phyloP scores from a whole-genome alignment of 2,888 invertebrate genomes.

The Urechis unicinctus region DNA sequence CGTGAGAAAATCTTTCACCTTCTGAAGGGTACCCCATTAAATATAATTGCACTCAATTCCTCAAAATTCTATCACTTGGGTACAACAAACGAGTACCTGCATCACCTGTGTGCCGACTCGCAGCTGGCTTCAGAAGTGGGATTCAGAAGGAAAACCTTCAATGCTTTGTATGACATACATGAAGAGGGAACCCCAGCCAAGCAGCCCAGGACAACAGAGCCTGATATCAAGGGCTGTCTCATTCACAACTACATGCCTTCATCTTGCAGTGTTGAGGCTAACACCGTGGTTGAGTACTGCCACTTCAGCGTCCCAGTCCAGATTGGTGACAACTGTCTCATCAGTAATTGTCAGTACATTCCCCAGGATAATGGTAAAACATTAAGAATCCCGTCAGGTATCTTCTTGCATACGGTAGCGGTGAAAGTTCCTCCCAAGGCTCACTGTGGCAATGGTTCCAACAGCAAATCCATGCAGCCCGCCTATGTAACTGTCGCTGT shows the following conservation, averaged over 20 bases:
- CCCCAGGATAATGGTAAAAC: slow-evolving; percentile 9
- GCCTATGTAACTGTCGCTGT: slow-evolving; percentile 40
- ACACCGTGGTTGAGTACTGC: slow-evolving; percentile 48
- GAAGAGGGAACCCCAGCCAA: neutral
- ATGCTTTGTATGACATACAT: neutral
- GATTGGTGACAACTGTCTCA: slow-evolving; percentile 36
- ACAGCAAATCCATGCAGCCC: too few relatives aligned
- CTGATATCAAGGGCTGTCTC: slow-evolving; percentile 27
- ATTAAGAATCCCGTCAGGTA: slow-evolving; percentile 27
- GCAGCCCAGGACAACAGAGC: neutral
- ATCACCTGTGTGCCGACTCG: slow-evolving; percentile 36
- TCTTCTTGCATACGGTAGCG: slow-evolving; percentile 44
- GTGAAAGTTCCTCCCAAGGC: too few relatives aligned
- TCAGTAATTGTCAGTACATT: slow-evolving; percentile 44
- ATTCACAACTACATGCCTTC: slow-evolving; percentile 39
- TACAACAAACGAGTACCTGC: slow-evolving; percentile 47
- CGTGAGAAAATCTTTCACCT: slow-evolving; percentile 37
- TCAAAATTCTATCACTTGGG: slow-evolving; percentile 53
- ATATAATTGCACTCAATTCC: slow-evolving; percentile 42
- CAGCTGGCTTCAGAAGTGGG: slow-evolving; percentile 29
- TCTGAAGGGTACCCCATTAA: slow-evolving; percentile 35
- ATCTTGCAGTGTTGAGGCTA: slow-evolving; percentile 22
- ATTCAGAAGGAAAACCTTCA: slow-evolving; percentile 33
- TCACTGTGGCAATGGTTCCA: too few relatives aligned
- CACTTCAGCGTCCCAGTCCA: slow-evolving; percentile 35